Conservation (phyloP, 2,113 vertebrate species). For the Eira barbara region DNA sequence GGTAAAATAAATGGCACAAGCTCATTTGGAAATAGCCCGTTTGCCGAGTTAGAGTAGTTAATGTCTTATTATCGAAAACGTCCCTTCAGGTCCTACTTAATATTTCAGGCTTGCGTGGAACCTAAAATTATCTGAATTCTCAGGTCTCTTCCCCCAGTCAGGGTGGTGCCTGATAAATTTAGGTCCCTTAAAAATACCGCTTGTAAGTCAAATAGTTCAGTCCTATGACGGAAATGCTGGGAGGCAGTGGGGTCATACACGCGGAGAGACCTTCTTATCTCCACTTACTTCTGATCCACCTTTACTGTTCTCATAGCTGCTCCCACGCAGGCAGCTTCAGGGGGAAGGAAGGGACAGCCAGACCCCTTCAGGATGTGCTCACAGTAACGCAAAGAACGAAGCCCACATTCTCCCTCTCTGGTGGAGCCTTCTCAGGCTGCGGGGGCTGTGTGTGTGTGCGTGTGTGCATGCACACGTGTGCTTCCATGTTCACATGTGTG, state of each 20-base stretch:
- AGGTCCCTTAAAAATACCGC: background rate
- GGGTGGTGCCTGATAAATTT: background rate
- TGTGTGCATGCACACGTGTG: no score
- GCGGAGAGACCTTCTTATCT: no score
- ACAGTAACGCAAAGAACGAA: background rate
- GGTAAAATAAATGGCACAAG: background rate
- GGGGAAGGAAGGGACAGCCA: background rate
- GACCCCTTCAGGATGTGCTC: background rate
- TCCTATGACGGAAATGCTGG: accelerated
- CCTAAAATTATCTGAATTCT: background rate
- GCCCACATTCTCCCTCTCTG: background rate
- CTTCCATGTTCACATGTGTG: no score
- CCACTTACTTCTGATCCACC: accelerated
- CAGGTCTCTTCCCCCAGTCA: background rate
- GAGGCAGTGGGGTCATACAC: background rate
- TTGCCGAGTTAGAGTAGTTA: background rate
- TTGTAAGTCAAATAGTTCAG: background rate
- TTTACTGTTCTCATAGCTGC: background rate
- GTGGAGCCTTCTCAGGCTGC: no score
- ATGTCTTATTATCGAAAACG: background rate
- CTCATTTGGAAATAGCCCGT: background rate
- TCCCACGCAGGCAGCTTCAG: accelerated
- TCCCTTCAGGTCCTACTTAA: background rate
- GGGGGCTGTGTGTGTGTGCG: no score
- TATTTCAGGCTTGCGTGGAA: background rate